Evolutionary conservation across 2,113 vertebrate genomes (phyloP), one percentile per base, ranked within the genome.

Genomic region (Tachysurus fulvidraco): DNA sequence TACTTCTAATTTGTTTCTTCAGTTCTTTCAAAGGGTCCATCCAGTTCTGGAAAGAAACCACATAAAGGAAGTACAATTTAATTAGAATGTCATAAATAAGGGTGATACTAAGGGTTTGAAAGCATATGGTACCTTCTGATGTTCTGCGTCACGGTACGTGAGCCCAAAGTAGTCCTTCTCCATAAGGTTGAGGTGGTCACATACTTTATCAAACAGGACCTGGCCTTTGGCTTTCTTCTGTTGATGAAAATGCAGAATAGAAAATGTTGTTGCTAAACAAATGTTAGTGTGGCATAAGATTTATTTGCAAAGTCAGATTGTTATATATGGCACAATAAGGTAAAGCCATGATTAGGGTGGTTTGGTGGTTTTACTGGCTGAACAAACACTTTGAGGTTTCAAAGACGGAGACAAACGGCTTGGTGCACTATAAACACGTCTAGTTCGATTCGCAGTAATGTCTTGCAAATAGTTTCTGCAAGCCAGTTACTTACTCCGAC

Each of bases 81-180:
- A 36, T 73, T 46, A 57, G 36, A 36, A 36, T 36, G 36, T 36
- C 36, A 36, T 36, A 36, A 36, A 36, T 11, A 28, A 5, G 8
- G 16, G 14, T 79, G 52, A 50, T 11, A 14, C 16, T 60, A 59
- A 25, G 19, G 11, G 36, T 36, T 21, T 5, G 85, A 21, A 60
- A 78, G 8, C 23, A 57, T 19, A n/a, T 16, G 5, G 14, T 41
- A 99, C 98, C 97, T 98, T 99, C 92, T 99, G 98, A 91, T 96
- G 97, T 92, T 99, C 98, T 17, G 96, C 91, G 86, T 99, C 98
- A 90, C 96, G 95, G 94, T 97, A 96, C 0, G 97, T 97, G 87
- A 99, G 94, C 16, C 98, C 98, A 82, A 98, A 99, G 92, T 99
- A 99, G 92, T 99, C 98, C 92, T 95, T 98, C 92, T 99, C 98